These are phyloP conservation scores for Gymnosoma rotundatum DNA, from an alignment of 2,888 invertebrate species.

Conservation along the genomic window DNA sequence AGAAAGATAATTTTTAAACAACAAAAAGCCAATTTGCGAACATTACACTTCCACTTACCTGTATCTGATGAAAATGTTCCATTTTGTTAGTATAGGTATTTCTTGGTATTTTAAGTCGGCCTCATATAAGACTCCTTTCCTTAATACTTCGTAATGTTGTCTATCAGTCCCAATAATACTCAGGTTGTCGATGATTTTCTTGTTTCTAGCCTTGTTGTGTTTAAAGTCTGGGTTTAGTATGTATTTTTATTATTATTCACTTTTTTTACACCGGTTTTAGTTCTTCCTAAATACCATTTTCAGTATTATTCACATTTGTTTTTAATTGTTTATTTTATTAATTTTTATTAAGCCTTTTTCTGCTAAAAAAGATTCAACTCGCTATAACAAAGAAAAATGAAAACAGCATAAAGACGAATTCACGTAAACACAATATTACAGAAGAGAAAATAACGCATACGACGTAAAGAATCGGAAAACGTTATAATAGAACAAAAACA, in stretches of 20 bases:
- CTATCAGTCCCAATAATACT: not conserved
- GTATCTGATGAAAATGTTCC: constrained; percentile 82
- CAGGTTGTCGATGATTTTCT: not conserved
- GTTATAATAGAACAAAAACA: constrained; percentile 48
- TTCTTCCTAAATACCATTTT: constrained; percentile 15
- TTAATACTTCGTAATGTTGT: not conserved
- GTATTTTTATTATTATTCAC: not conserved
- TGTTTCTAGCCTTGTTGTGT: not conserved
- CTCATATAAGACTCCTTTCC: constrained; percentile 41
- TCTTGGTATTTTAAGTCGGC: constrained; percentile 62
- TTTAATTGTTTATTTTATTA: constrained; percentile 8
- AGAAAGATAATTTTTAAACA: constrained; percentile 7
- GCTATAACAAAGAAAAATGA: constrained; percentile 27
- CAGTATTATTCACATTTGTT: constrained; percentile 15
- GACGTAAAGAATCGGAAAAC: constrained; percentile 22
- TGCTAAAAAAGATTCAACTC: constrained; percentile 8
- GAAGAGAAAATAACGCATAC: constrained; percentile 44
- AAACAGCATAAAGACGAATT: constrained; percentile 25
- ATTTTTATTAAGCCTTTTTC: constrained; percentile 19
- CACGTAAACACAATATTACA: constrained; percentile 32
- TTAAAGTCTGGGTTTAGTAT: not conserved
- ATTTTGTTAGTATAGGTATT: constrained; percentile 69
- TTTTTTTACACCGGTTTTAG: constrained; percentile 4
- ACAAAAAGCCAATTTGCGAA: constrained; percentile 66
- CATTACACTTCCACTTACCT: constrained; percentile 79